A percentile compares a stretch with the other conserved stretches of the same genome.
These are phyloP conservation scores for Euura saliciscinereae DNA, from an alignment of 1,140 invertebrate species.

Conservation along the genomic window DNA sequence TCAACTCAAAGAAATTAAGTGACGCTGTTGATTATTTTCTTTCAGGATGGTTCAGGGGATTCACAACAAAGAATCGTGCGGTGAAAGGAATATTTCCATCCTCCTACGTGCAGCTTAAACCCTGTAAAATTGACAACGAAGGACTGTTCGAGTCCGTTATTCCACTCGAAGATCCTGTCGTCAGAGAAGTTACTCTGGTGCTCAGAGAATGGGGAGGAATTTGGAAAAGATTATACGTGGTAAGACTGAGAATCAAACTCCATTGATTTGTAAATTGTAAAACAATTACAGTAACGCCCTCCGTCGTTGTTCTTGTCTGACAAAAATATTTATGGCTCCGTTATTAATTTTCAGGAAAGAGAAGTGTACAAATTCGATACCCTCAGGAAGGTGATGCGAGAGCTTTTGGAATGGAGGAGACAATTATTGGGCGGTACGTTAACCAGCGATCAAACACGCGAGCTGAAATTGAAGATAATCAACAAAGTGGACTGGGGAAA, in stretches of 20 bases:
- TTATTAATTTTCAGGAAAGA: conserved; percentile 77
- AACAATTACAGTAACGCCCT: no score
- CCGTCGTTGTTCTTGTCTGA: no score
- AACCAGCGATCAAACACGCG: conserved; percentile 86
- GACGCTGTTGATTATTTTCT: conserved; percentile 33
- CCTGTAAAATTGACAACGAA: conserved; percentile 78
- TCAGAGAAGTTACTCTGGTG: conserved; percentile 88
- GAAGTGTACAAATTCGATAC: conserved; percentile 83
- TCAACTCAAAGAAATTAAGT: background rate
- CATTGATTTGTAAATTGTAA: no score
- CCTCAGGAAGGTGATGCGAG: conserved; percentile 85
- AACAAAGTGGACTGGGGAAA: conserved; percentile 95
- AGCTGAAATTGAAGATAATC: conserved; percentile 85
- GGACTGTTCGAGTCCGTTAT: conserved; percentile 73
- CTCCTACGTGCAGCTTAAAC: conserved; percentile 75
- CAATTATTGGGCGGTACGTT: conserved; percentile 85
- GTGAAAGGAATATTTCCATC: conserved; percentile 88
- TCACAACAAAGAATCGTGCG: conserved; percentile 77
- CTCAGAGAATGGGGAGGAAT: conserved; percentile 91
- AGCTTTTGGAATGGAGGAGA: conserved; percentile 82
- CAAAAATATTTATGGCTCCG: no score
- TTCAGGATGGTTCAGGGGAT: conserved; percentile 88
- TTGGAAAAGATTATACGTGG: conserved; percentile 90
- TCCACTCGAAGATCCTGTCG: conserved; percentile 85
- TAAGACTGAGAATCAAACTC: no score